Evolutionary conservation across 92 coral and sea anemone species (phyloP).

Genomic region (Porites lobata): DNA sequence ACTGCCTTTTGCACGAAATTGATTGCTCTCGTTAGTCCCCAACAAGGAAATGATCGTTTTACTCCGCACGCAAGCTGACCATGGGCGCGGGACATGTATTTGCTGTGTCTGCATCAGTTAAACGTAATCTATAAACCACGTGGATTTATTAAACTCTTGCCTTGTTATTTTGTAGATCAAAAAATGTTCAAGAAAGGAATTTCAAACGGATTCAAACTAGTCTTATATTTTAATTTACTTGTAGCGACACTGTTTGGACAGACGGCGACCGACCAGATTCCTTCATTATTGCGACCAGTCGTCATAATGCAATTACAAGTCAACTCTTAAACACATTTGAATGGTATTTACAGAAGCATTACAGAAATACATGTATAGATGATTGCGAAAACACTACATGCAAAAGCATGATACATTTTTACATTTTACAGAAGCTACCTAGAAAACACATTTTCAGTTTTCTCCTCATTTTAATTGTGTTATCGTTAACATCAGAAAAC

Average conservation of each 20-base stretch:
- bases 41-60: conserved; percentile 29
- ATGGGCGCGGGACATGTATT: neutral
- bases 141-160: neutral
- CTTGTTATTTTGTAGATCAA: neutral
- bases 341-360: conserved; percentile 27
- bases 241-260: neutral
- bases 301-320: conserved; percentile 12
- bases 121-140: neutral
- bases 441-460: neutral
- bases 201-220: neutral
- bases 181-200: neutral
- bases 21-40: conserved; percentile 20
- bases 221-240: neutral
- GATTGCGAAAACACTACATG: conserved; percentile 8
- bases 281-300: neutral
- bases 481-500: too few relatives aligned
- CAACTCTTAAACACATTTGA: conserved; percentile 12
- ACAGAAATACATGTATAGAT: neutral
- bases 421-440: neutral
- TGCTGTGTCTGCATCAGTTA: neutral
- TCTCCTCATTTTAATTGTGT: neutral
- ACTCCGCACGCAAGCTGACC: neutral
- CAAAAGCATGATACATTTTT: too few relatives aligned
- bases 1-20: neutral
- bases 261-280: neutral